Percentiles rank a stretch among this genome's conserved stretches.
phyloP scores from a whole-genome alignment of 2,797 vertebrate species.

The Cirrhinus molitorella region DNA sequence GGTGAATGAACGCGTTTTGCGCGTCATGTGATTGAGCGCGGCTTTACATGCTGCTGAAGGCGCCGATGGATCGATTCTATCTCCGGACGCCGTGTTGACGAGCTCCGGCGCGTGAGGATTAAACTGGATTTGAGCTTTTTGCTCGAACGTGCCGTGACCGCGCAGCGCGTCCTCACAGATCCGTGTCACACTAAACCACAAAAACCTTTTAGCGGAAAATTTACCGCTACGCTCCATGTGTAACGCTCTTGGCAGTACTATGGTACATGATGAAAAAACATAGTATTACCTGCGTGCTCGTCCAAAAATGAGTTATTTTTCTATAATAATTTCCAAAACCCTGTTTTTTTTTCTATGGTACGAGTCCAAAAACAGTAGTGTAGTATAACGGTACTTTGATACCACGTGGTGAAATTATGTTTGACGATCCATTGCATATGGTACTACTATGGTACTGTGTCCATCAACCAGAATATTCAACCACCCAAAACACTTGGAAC shows the following conservation, averaged over 20 bases:
- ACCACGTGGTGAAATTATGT: background rate
- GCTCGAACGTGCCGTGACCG: background rate
- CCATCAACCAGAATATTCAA: background rate
- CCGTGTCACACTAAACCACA: background rate
- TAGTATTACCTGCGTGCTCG: background rate
- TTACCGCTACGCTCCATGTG: background rate
- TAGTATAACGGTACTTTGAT: background rate
- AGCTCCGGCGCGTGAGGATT: slow-evolving; percentile 25
- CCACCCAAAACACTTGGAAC: background rate
- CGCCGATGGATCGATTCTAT: background rate
- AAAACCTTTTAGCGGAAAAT: slow-evolving; percentile 9
- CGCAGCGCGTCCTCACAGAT: background rate
- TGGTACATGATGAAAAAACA: background rate
- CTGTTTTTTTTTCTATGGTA: background rate
- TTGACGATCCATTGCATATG: background rate
- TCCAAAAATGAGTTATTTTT: background rate
- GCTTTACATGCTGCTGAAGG: too few relatives aligned
- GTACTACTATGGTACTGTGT: background rate
- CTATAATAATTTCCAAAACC: background rate
- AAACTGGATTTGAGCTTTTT: slow-evolving; percentile 10
- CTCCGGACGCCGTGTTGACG: background rate
- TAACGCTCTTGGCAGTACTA: background rate
- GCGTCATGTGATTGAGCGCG: background rate
- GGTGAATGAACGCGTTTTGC: background rate
- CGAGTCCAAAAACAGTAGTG: background rate